phyloP scores from a whole-genome alignment of 1,140 invertebrate species.

The Eupeodes corollae region DNA sequence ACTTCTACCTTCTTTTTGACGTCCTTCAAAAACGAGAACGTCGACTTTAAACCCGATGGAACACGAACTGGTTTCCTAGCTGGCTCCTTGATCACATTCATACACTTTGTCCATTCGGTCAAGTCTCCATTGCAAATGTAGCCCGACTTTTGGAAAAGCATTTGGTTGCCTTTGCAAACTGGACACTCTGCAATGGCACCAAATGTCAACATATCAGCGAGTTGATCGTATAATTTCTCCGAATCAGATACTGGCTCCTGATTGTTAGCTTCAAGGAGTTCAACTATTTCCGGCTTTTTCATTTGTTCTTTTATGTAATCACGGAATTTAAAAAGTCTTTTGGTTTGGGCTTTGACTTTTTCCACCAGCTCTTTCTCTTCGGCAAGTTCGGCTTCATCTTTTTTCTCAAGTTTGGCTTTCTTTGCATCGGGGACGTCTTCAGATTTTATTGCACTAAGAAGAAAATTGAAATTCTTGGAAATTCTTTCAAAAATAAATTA shows the following conservation, averaged over 20 bases:
- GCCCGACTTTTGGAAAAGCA: constrained; percentile 59
- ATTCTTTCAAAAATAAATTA: too few relatives aligned
- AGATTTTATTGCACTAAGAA: constrained; percentile 42
- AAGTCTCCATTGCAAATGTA: constrained; percentile 73
- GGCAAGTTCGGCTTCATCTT: constrained; percentile 42
- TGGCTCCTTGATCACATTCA: constrained; percentile 59
- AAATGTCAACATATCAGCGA: constrained; percentile 80
- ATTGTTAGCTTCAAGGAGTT: constrained; percentile 59
- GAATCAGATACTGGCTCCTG: constrained; percentile 54
- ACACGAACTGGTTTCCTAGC: constrained; percentile 61
- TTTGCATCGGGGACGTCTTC: constrained; percentile 49
- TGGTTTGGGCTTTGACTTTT: constrained; percentile 62
- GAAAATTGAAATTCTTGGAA: constrained; percentile 6
- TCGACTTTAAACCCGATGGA: constrained; percentile 52
- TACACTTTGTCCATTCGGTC: constrained; percentile 86
- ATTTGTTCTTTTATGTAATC: constrained; percentile 42
- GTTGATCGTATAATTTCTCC: constrained; percentile 58
- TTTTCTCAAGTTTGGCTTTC: constrained; percentile 54
- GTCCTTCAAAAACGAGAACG: constrained; percentile 49
- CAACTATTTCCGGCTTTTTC: constrained; percentile 47
- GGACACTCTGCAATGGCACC: constrained; percentile 68
- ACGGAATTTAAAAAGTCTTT: constrained; percentile 59
- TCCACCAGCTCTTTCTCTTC: constrained; percentile 41
- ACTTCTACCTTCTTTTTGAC: constrained; percentile 54
- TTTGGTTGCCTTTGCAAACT: constrained; percentile 66